Evolutionary conservation across 2,113 vertebrate species (phyloP).

Genomic region (Ceyx cyanopectus): DNA sequence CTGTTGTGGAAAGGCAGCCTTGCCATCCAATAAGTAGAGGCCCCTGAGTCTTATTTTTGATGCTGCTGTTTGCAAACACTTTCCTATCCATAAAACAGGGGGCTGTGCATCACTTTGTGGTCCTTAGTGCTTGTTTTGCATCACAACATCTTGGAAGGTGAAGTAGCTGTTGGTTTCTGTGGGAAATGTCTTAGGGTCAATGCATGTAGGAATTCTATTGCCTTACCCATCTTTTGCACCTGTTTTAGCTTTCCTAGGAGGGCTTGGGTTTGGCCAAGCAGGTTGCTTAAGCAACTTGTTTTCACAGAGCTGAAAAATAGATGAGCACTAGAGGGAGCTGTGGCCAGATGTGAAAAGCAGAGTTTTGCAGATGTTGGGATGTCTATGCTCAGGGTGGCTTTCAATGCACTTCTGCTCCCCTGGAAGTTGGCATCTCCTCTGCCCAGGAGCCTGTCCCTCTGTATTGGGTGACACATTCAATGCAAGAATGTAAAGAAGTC

Average conservation of each 20-base stretch:
- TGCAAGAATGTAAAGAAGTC: background rate
- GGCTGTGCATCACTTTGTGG: rapidly evolving
- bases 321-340: constrained; percentile 37
- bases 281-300: background rate
- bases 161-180: background rate
- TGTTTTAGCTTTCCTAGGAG: background rate
- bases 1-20: background rate
- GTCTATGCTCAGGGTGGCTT: background rate
- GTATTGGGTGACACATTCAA: background rate
- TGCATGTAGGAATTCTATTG: background rate
- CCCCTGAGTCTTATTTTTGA: background rate
- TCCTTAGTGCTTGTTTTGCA: background rate
- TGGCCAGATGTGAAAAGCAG: background rate
- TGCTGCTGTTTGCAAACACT: rapidly evolving
- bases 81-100: background rate
- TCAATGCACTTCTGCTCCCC: background rate
- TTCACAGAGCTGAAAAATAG: background rate
- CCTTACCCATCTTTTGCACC: background rate
- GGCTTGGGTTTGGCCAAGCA: background rate
- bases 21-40: background rate
- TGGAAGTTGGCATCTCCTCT: background rate
- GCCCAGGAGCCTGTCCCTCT: background rate
- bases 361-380: background rate
- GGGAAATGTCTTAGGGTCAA: background rate
- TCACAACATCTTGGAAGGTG: background rate